phyloP scores from a whole-genome alignment of 92 coral and sea anemone species.

The Porites divaricata region DNA sequence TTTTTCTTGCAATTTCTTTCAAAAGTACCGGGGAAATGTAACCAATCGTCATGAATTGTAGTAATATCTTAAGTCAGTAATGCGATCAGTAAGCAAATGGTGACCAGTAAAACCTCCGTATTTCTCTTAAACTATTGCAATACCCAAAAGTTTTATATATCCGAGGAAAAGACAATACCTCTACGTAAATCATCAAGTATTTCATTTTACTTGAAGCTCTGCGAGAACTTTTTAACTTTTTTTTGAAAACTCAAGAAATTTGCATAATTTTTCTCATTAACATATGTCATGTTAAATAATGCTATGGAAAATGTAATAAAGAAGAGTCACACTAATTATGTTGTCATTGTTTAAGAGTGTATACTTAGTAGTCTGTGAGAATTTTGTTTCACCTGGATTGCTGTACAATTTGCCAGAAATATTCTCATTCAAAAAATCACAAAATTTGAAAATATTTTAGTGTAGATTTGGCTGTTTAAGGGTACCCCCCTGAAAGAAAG shows the following conservation, averaged over 20 bases:
- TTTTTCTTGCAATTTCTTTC: background rate
- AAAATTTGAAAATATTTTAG: background rate
- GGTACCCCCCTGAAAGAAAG: slow-evolving; percentile 12
- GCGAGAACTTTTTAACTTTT: slow-evolving; percentile 11
- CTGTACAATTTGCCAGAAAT: slow-evolving; percentile 4
- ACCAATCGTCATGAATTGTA: background rate
- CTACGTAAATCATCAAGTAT: background rate
- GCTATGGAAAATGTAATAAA: background rate
- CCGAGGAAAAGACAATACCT: background rate
- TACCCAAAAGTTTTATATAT: slow-evolving; percentile 15
- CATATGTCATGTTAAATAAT: background rate
- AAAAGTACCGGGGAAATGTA: background rate
- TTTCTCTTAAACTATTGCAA: background rate
- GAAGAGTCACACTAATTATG: background rate
- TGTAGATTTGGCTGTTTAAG: slow-evolving; percentile 3
- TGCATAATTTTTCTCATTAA: background rate
- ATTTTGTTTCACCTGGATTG: background rate
- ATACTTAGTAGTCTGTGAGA: background rate
- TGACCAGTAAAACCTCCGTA: background rate
- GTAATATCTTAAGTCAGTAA: background rate
- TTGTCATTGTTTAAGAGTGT: slow-evolving; percentile 3
- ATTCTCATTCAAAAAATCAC: slow-evolving; percentile 16
- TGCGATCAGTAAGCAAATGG: background rate
- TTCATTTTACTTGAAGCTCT: slow-evolving; percentile 12
- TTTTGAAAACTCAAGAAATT: background rate